Evolutionary conservation across 2,888 invertebrate species (phyloP).

Genomic region (Iselma pallidipennis): DNA sequence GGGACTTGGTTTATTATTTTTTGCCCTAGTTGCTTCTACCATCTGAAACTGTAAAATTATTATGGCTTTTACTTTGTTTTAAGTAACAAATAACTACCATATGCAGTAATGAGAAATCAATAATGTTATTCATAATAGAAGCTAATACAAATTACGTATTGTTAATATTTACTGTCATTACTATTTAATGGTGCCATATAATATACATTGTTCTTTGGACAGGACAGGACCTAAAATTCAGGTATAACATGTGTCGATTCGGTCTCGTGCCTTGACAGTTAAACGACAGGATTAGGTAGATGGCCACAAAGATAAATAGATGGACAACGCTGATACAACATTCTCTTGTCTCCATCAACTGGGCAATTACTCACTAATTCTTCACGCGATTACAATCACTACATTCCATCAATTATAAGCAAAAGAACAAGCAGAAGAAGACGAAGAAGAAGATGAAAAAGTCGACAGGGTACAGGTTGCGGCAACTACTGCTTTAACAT

Average conservation of each 20-base stretch:
- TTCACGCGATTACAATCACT: constrained; percentile 23
- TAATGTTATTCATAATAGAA: too few species aligned
- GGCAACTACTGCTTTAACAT: too few species aligned
- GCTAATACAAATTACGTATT: neutral
- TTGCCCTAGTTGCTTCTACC: too few species aligned
- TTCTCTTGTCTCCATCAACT: constrained; percentile 22
- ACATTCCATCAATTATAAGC: constrained; percentile 21
- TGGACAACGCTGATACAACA: constrained; percentile 21
- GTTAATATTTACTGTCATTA: neutral
- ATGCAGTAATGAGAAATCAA: too few species aligned
- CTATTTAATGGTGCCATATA: neutral
- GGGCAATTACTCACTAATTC: constrained; percentile 29
- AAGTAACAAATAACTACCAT: too few species aligned
- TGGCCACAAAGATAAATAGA: neutral
- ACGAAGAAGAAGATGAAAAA: neutral
- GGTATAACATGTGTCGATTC: constrained; percentile 13
- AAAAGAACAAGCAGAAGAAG: neutral
- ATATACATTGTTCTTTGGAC: neutral
- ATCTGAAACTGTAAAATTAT: too few species aligned
- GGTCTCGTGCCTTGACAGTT: constrained; percentile 28
- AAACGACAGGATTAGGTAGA: constrained; percentile 22
- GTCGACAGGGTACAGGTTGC: neutral
- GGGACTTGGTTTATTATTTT: too few species aligned
- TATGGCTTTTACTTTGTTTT: too few species aligned
- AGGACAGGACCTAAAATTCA: neutral